phyloP scores from a whole-genome alignment of 2,888 invertebrate genomes.

The Rotaria macrura region DNA sequence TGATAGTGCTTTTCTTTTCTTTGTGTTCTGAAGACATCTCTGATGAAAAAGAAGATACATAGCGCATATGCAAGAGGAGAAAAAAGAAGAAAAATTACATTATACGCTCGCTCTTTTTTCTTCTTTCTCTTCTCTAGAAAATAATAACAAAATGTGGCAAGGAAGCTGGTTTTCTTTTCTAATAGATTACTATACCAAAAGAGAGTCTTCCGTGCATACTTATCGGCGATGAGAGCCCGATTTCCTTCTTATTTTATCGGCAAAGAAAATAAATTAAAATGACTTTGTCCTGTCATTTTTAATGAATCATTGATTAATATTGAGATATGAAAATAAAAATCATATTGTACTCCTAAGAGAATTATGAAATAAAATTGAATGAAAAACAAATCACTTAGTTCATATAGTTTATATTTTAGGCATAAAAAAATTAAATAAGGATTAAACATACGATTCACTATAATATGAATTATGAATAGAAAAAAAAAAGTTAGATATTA shows the following conservation, averaged over 20 bases:
- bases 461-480: no score
- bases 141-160: no score
- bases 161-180: no score
- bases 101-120: not conserved
- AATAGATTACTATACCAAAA: not conserved
- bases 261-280: not conserved
- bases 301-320: not conserved
- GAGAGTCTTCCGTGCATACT: not conserved
- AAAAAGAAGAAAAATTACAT: not conserved
- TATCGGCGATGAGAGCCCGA: not conserved
- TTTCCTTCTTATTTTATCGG: not conserved
- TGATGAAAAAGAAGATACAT: no score
- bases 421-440: no score
- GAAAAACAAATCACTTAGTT: no score
- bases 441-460: no score
- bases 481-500: not conserved
- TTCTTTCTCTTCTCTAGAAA: no score
- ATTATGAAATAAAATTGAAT: no score
- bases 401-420: no score
- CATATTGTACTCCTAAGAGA: no score
- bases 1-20: not conserved
- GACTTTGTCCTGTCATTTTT: not conserved
- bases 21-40: not conserved
- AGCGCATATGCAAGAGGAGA: not conserved
- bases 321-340: not conserved